Percentiles rank a stretch among this genome's conserved stretches.
These are phyloP conservation scores for Pagrus major DNA, from an alignment of 2,113 vertebrate species.

Conservation along the genomic window DNA sequence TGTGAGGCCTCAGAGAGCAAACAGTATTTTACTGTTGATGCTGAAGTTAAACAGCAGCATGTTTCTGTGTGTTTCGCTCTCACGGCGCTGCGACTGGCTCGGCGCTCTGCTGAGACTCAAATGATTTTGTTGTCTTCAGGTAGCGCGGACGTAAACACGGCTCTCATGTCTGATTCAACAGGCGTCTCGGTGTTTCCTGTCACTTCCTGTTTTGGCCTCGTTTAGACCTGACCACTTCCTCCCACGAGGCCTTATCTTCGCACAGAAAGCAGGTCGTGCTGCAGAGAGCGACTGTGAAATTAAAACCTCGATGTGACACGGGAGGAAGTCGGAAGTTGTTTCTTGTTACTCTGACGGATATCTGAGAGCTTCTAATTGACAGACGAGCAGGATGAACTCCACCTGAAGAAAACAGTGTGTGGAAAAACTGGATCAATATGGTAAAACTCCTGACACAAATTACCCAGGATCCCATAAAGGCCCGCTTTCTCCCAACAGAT, in stretches of 20 bases:
- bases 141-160: neutral
- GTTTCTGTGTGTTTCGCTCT: no score
- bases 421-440: conserved; percentile 42
- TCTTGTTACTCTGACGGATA: neutral
- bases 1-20: conserved; percentile 3
- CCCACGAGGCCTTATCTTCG: conserved; percentile 3
- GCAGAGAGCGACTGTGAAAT: conserved; percentile 18
- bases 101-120: neutral
- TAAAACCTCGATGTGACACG: neutral
- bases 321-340: neutral
- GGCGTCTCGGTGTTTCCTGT: conserved; percentile 17
- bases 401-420: neutral
- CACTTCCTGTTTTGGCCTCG: conserved; percentile 65
- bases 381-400: no score
- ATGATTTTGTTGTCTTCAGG: conserved; percentile 6
- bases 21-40: conserved; percentile 10
- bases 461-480: conserved; percentile 54
- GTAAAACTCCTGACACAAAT: conserved; percentile 67
- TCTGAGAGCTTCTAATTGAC: no score
- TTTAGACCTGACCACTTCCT: conserved; percentile 57
- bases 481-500: conserved; percentile 75
- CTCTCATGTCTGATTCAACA: neutral
- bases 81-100: neutral
- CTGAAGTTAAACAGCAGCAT: conserved; percentile 24
- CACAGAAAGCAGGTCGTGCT: neutral